phyloP scores from a whole-genome alignment of 2,797 vertebrate species.

The Cottoperca gobio region DNA sequence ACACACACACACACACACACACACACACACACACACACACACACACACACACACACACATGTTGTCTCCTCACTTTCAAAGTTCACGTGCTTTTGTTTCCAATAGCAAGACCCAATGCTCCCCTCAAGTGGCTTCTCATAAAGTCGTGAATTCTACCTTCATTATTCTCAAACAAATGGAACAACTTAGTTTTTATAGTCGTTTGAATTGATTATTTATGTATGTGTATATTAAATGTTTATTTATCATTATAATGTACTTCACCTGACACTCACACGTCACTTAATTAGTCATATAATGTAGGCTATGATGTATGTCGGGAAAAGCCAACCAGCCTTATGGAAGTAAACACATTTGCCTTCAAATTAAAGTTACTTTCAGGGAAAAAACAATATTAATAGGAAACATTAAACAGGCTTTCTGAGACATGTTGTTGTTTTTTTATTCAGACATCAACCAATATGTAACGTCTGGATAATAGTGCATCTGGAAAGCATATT shows the following conservation, averaged over 20 bases:
- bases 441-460: background rate
- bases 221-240: background rate
- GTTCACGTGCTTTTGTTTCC: slow-evolving; percentile 23
- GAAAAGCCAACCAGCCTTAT: background rate
- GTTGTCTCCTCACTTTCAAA: too few species aligned
- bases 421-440: background rate
- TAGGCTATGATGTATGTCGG: background rate
- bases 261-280: too few species aligned
- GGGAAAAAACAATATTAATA: background rate
- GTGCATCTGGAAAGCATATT: background rate
- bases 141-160: background rate
- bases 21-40: too few species aligned
- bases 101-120: slow-evolving; percentile 3
- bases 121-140: slow-evolving; percentile 1
- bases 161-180: background rate
- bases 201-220: background rate
- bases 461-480: background rate
- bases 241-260: background rate
- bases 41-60: too few species aligned
- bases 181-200: background rate
- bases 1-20: too few species aligned
- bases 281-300: background rate
- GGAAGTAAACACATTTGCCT: background rate
- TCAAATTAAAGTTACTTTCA: slow-evolving; percentile 36
- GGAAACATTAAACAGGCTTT: background rate